Percentiles rank a stretch among this genome's conserved stretches.
phyloP scores from a whole-genome alignment of 2,797 vertebrate genomes.

The Peromyscus nudipes region DNA sequence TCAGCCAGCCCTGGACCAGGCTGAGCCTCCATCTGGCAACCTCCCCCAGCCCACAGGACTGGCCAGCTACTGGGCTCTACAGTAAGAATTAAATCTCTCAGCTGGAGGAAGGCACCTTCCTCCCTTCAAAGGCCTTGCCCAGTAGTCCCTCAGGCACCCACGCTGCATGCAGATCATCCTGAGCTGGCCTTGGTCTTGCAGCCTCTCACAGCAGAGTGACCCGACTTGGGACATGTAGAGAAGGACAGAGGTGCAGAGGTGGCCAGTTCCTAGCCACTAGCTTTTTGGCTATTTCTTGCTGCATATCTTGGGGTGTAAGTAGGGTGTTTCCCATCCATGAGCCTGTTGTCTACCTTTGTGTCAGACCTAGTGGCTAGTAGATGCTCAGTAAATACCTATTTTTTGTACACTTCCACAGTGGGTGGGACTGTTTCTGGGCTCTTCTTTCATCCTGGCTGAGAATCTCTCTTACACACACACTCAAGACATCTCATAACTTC shows the following conservation, averaged over 20 bases:
- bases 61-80: neutral
- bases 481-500: neutral
- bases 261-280: neutral
- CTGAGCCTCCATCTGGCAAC: neutral
- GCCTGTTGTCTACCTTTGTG: neutral
- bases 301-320: neutral
- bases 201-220: neutral
- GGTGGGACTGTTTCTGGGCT: neutral
- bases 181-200: neutral
- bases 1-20: accelerated
- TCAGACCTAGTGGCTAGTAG: neutral
- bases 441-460: neutral
- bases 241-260: neutral
- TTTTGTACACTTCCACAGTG: neutral
- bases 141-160: neutral
- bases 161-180: neutral
- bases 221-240: neutral
- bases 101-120: constrained; percentile 32
- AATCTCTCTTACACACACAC: neutral
- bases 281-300: neutral
- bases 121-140: constrained; percentile 14
- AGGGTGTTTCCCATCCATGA: accelerated
- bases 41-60: neutral
- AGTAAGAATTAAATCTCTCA: constrained; percentile 59
- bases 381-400: neutral